These are phyloP conservation scores for Nomada flava DNA, from an alignment of 2,888 invertebrate species.

Conservation along the genomic window DNA sequence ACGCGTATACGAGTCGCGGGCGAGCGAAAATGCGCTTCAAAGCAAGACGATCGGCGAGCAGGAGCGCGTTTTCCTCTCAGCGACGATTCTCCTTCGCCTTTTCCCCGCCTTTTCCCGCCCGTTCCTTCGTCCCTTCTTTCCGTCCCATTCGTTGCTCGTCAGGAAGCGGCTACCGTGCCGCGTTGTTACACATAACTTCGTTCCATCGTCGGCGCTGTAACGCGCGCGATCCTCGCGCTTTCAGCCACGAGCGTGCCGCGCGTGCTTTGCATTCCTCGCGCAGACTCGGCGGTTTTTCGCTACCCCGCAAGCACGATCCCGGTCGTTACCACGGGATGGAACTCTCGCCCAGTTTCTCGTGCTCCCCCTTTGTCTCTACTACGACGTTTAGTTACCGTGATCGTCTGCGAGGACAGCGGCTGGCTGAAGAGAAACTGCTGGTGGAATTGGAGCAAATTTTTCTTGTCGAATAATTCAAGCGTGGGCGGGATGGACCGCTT, in stretches of 20 bases:
- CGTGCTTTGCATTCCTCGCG: constrained; percentile 68
- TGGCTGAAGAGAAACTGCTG: neutral
- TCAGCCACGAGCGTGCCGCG: constrained; percentile 53
- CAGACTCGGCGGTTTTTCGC: constrained; percentile 32
- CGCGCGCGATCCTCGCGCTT: constrained; percentile 60
- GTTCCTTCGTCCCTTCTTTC: neutral
- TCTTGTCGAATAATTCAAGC: neutral
- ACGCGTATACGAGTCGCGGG: constrained; percentile 43
- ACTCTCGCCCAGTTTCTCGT: neutral
- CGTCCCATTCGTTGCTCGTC: constrained; percentile 40
- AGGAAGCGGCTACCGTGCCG: constrained; percentile 68
- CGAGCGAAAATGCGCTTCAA: constrained; percentile 48
- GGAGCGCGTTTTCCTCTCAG: constrained; percentile 48
- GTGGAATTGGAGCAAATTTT: neutral
- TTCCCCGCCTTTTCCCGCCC: neutral
- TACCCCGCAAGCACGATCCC: neutral
- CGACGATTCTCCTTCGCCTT: constrained; percentile 6
- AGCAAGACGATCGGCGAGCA: constrained; percentile 32
- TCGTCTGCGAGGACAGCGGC: neutral
- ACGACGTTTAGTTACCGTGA: constrained; percentile 28
- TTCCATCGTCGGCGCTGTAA: constrained; percentile 64
- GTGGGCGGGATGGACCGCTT: too few species aligned
- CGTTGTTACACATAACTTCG: constrained; percentile 68
- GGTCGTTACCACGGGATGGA: neutral
- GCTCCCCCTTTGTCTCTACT: neutral